Conservation (phyloP, 64 coral and sea anemone genomes). For the Acropora yongei region DNA sequence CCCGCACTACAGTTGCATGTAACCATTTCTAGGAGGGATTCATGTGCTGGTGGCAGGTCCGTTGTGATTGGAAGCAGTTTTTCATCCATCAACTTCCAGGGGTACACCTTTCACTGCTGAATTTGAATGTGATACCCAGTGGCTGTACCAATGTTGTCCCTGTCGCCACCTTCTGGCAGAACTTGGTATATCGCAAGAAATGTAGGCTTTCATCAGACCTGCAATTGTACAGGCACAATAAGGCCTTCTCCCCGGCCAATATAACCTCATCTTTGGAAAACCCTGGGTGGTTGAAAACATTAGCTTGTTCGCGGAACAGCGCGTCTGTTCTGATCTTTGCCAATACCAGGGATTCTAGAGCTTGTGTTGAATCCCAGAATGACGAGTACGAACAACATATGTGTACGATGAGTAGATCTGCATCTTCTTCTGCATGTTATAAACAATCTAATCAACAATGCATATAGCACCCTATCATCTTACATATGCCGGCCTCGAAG, state of each 20-base stretch:
- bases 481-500: too few relatives aligned
- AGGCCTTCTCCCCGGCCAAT: conserved; percentile 18
- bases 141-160: conserved; percentile 12
- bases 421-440: too few relatives aligned
- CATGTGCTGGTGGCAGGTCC: conserved; percentile 30
- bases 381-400: background rate
- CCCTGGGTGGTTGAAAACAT: background rate
- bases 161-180: conserved; percentile 40
- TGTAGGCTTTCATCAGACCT: conserved; percentile 16
- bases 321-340: conserved; percentile 19
- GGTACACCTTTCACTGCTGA: conserved; percentile 4
- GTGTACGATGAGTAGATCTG: too few relatives aligned
- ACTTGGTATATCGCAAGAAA: conserved; percentile 42
- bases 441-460: too few relatives aligned
- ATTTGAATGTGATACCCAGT: conserved; percentile 43
- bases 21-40: conserved; percentile 16
- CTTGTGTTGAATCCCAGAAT: conserved; percentile 27
- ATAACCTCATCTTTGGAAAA: background rate
- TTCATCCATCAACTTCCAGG: conserved; percentile 18
- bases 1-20: conserved; percentile 39
- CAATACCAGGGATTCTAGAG: conserved; percentile 21
- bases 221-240: conserved; percentile 18
- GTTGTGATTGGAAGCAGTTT: conserved; percentile 30
- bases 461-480: too few relatives aligned
- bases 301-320: conserved; percentile 39